Base-by-base conservation (phyloP, 2,888 invertebrate species). In the Cinara cedri region DNA sequence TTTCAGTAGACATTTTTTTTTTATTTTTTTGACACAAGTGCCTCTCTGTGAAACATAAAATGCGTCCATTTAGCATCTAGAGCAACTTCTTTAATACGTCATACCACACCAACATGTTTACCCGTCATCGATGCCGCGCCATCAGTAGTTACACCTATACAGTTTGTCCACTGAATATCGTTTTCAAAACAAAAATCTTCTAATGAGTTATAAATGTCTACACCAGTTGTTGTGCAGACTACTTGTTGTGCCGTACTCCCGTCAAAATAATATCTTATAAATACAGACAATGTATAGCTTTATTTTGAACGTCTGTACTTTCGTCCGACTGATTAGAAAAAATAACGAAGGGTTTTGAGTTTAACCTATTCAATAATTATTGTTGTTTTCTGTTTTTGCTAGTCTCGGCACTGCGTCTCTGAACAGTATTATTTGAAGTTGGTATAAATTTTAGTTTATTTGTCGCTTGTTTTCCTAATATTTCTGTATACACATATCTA, bases 401-500 rank as follows among this genome's bases (percentile, higher is more conserved):
- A 14, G 16, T 49, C 11, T 49, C 49, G 3, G 16, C 49, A 14
- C 13, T 49, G 14, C 49, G 49, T 24, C 19, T 24, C 24, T 34
- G 11, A 51, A n/a, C 16, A 44, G 44, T 44, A 51, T 51, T 51
- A n/a, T 51, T 51, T 2, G 51, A n/a, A 51, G 42, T 6, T 34
- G 24, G n/a, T 26, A 51, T n/a, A n/a, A 51, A n/a, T 51, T 51
- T 51, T 51, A n/a, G 4, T 62, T 42, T 62, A 16, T 62, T 62
- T 62, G n/a, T 19, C 19, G 11, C 63, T 63, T 63, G n/a, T n/a
- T 19, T n/a, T n/a, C n/a, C n/a, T n/a, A n/a, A n/a, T n/a, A n/a
- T n/a, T n/a, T n/a, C n/a, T n/a, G n/a, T n/a, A 44, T 44, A 63
- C 42, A 63, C n/a, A 63, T 44, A 63, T 63, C 63, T 44, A 63